Conservation (phyloP, 2,888 invertebrate genomes). For the Leucoma salicis region DNA sequence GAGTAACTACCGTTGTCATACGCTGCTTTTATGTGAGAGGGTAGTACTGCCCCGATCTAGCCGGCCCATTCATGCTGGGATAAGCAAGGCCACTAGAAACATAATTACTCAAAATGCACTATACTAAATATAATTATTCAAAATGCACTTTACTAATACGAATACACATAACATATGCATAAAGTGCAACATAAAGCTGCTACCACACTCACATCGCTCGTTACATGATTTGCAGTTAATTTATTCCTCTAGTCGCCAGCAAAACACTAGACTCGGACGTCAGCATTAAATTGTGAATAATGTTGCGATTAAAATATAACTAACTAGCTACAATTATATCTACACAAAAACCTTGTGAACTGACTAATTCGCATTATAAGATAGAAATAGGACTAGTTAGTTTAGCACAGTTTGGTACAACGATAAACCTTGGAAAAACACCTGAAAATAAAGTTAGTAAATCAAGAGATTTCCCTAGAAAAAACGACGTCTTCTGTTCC, state of each 20-base stretch:
- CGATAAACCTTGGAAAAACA: slow-evolving; percentile 61
- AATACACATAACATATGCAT: too few species aligned
- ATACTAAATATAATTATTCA: too few species aligned
- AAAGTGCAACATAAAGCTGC: not conserved
- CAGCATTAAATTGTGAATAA: slow-evolving; percentile 17
- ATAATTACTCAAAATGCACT: too few species aligned
- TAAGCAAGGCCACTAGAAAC: too few species aligned
- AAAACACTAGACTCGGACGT: slow-evolving; percentile 12
- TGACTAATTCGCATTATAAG: slow-evolving; percentile 51
- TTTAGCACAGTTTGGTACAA: slow-evolving; percentile 35
- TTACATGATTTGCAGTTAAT: slow-evolving; percentile 14
- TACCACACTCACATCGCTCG: not conserved
- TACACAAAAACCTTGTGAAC: slow-evolving; percentile 18
- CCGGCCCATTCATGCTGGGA: too few species aligned
- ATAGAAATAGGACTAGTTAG: slow-evolving; percentile 43
- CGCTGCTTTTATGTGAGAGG: too few species aligned
- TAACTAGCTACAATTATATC: slow-evolving; percentile 1
- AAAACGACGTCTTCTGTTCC: slow-evolving; percentile 74
- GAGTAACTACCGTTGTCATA: too few species aligned
- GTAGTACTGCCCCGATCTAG: too few species aligned
- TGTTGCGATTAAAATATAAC: slow-evolving; percentile 18
- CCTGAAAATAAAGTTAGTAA: slow-evolving; percentile 76
- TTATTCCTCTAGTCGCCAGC: slow-evolving; percentile 15
- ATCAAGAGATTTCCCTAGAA: slow-evolving; percentile 68
- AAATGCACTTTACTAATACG: too few species aligned